Conservation (phyloP, 2,888 invertebrate genomes). For the Eupithecia subfuscata region DNA sequence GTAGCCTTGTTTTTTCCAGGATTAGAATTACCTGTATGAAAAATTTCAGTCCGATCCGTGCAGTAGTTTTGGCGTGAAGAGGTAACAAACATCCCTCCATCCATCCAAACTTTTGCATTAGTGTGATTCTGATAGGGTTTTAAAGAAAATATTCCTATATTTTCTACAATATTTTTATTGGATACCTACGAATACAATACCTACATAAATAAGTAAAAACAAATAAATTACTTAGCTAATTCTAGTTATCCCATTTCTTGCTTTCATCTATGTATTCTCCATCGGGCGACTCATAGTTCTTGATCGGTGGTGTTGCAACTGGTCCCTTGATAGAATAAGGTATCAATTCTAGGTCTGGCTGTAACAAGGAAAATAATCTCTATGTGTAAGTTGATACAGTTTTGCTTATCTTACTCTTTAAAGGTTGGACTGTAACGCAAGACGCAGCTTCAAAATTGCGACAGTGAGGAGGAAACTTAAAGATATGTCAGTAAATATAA, state of each 20-base stretch:
- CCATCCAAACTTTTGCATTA: too few species aligned
- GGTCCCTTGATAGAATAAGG: conserved; percentile 90
- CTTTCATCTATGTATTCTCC: conserved; percentile 95
- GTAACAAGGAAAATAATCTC: conserved; percentile 52
- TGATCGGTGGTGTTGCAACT: conserved; percentile 91
- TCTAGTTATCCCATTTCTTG: conserved; percentile 88
- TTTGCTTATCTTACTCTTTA: too few species aligned
- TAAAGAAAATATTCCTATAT: background rate
- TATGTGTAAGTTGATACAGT: background rate
- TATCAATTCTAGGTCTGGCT: conserved; percentile 89
- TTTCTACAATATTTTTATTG: conserved; percentile 45
- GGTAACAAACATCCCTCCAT: too few species aligned
- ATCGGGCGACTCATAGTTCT: conserved; percentile 92
- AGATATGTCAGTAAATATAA: too few species aligned
- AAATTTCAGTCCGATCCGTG: too few species aligned
- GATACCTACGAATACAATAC: conserved; percentile 34
- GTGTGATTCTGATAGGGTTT: background rate
- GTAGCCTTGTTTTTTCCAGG: too few species aligned
- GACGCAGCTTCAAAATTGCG: too few species aligned
- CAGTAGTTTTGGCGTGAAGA: too few species aligned
- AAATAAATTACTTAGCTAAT: conserved; percentile 41
- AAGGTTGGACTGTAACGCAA: too few species aligned
- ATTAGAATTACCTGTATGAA: too few species aligned
- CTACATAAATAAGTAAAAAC: background rate
- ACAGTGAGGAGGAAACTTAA: too few species aligned